Evolutionary conservation across 1,140 invertebrate genomes (phyloP).

Genomic region (Ephestia elutella): DNA sequence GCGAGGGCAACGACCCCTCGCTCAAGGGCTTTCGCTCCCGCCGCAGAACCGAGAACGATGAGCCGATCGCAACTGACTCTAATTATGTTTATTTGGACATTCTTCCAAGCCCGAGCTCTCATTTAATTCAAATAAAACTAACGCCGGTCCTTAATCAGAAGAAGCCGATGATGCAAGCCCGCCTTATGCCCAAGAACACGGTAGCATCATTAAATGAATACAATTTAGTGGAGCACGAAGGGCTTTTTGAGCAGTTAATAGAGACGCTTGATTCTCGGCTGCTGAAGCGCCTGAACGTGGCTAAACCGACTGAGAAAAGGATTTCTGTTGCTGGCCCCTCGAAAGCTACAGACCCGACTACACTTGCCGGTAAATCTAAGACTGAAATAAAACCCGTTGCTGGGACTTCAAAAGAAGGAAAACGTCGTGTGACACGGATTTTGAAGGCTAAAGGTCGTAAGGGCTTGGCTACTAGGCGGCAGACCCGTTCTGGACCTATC

Average conservation of each 20-base stretch:
- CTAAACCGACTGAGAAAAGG: too few relatives aligned
- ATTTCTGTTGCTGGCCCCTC: too few relatives aligned
- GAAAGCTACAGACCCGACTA: too few relatives aligned
- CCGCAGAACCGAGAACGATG: not conserved
- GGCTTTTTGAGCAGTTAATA: conserved; percentile 11
- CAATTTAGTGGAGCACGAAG: conserved; percentile 8
- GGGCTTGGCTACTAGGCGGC: too few relatives aligned
- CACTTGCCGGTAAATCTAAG: too few relatives aligned
- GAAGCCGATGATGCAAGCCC: conserved; percentile 6
- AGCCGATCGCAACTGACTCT: not conserved
- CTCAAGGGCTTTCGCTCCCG: not conserved
- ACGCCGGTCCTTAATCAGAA: not conserved
- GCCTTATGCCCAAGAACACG: not conserved
- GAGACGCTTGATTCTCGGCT: not conserved
- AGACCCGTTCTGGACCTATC: too few relatives aligned
- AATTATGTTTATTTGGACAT: conserved; percentile 6
- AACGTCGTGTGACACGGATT: too few relatives aligned
- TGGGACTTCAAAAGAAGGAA: too few relatives aligned
- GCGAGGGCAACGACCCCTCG: not conserved
- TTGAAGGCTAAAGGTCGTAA: too few relatives aligned
- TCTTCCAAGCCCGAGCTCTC: not conserved
- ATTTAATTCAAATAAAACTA: not conserved
- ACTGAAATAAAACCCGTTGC: too few relatives aligned
- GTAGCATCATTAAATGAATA: not conserved
- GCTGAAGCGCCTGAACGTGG: not conserved